Base-by-base conservation (phyloP, 2,888 invertebrate genomes). In the Drosophila meridiana region DNA sequence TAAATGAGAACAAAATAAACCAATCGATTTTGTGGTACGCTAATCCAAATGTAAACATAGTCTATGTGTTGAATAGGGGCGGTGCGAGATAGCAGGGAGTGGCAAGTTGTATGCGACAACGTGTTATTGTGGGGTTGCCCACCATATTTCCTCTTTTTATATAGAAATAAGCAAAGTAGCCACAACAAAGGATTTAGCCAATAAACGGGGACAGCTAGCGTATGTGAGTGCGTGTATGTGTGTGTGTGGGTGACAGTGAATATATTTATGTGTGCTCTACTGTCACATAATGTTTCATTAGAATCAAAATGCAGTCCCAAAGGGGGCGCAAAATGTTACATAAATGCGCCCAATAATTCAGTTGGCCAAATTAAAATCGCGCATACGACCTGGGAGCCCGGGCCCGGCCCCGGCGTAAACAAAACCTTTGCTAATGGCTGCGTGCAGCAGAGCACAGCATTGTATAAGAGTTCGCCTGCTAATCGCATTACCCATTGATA, bases 261-360 rank as follows among this genome's bases (percentile, higher is more conserved):
- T 26, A 45, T 60, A 52, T 48, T 58, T 71, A 58, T 70, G 66
- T 42, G 63, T 61, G 43, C 42, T 48, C 3, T 34, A n/a, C 65
- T 70, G 74, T 81, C 71, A 88, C 76, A 90, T 86, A 90, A 90
- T 81, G 84, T 76, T 87, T 86, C 89, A 88, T 90, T 83, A 85
- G 68, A 87, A 69, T 73, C 69, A 70, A 77, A 87, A 87, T 79
- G 73, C 70, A 68, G 45, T 2, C 32, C 56, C 40, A 52, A 13
- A 32, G 43, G 58, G 58, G 55, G 20, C 82, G 62, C 65, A 72
- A 80, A 82, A 43, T 67, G 80, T 87, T 85, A 75, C 68, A 79
- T 85, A 85, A 84, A 89, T 69, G 83, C 73, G 69, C 45, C 71
- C 65, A 85, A 89, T 89, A 85, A 85, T 75, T 89, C 85, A 82